Percentiles rank a stretch among this genome's conserved stretches.
These are phyloP conservation scores for Sarcophaga peregrina DNA, from an alignment of 1,140 invertebrate genomes.

Conservation along the genomic window DNA sequence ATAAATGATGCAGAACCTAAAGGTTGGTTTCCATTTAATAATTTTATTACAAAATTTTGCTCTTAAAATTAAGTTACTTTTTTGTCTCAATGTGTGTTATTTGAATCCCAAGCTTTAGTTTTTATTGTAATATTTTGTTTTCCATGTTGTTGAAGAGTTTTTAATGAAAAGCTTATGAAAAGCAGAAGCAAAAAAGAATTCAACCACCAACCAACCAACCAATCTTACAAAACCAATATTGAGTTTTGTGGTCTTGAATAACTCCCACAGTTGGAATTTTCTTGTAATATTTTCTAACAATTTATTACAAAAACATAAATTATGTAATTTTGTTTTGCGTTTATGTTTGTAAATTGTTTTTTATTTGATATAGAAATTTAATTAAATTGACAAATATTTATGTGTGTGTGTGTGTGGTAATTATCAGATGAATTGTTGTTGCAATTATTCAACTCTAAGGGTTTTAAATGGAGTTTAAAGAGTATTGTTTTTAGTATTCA, in stretches of 20 bases:
- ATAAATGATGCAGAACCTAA: slow-evolving; percentile 23
- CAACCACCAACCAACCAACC: neutral
- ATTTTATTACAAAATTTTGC: neutral
- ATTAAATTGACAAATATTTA: slow-evolving; percentile 1
- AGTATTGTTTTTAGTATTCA: no score
- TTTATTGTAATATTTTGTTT: neutral
- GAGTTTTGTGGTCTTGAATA: slow-evolving; percentile 5
- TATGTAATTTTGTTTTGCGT: neutral
- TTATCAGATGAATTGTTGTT: no score
- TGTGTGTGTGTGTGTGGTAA: neutral
- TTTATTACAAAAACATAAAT: neutral
- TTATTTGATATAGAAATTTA: neutral
- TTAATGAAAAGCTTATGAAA: no score
- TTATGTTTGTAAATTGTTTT: neutral
- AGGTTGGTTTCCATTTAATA: neutral
- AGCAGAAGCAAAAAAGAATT: no score
- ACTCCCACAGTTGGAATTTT: neutral
- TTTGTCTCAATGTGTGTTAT: neutral
- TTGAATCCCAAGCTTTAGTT: neutral
- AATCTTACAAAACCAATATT: neutral
- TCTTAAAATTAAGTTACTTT: neutral
- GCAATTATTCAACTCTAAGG: no score
- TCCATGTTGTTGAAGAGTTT: no score
- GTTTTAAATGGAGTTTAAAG: no score
- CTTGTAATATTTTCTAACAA: no score